Evolutionary conservation across 2,113 vertebrate species (phyloP).

Genomic region (Salminus brasiliensis): DNA sequence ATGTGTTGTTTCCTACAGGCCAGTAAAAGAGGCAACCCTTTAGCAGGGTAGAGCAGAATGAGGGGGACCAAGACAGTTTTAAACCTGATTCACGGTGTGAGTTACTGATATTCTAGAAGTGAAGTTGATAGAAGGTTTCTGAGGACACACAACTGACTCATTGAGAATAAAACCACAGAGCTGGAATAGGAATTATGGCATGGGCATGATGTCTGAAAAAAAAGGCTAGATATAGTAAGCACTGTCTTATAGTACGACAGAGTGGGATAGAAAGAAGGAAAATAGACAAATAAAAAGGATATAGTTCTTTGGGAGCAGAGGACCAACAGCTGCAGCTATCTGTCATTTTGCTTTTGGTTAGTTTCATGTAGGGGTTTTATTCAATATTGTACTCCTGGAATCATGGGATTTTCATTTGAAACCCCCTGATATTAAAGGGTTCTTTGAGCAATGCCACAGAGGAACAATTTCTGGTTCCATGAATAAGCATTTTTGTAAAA

Average conservation of each 20-base stretch:
- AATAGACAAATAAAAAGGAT: conserved; percentile 28
- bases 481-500: too few species aligned
- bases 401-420: too few species aligned
- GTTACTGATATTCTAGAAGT: conserved; percentile 58
- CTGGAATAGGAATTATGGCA: neutral
- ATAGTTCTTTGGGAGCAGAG: neutral
- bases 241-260: neutral
- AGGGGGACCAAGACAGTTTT: conserved; percentile 39
- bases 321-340: neutral
- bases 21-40: conserved; percentile 58
- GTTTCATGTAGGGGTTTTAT: too few species aligned
- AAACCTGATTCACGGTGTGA: conserved; percentile 35
- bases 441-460: too few species aligned
- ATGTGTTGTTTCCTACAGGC: conserved; percentile 70
- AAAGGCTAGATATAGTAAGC: neutral
- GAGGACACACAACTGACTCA: conserved; percentile 31
- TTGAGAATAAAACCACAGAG: conserved; percentile 31
- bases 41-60: conserved; percentile 51
- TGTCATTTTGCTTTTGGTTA: too few species aligned
- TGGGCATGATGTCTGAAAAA: conserved; percentile 4
- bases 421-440: too few species aligned
- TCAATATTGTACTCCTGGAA: too few species aligned
- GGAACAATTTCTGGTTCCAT: too few species aligned
- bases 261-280: neutral
- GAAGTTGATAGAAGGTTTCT: conserved; percentile 13